Percentiles rank a stretch among this genome's conserved stretches.
Evolutionary conservation across 2,113 vertebrate species (phyloP).

Genomic region (Notechis scutatus): DNA sequence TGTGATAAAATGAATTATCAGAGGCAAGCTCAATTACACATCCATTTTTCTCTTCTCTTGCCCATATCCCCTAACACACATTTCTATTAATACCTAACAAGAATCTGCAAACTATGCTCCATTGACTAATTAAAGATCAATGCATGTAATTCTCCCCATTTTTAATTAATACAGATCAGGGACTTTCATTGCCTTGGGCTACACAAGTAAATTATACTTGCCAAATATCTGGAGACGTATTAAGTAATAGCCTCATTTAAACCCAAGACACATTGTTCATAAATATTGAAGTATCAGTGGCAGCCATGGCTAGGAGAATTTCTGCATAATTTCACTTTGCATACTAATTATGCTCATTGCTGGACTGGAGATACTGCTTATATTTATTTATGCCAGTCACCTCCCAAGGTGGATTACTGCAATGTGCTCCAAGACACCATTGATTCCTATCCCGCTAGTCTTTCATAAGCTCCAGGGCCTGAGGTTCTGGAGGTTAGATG

Average conservation of each 20-base stretch:
- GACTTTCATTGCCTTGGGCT: slow-evolving; percentile 64
- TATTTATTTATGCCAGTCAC: not conserved
- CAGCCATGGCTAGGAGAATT: not conserved
- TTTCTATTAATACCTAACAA: slow-evolving; percentile 46
- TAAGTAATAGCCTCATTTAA: slow-evolving; percentile 60
- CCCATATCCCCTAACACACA: not conserved
- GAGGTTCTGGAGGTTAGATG: not conserved
- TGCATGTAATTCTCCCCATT: slow-evolving; percentile 41
- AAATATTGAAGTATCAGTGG: slow-evolving; percentile 21
- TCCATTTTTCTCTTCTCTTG: slow-evolving; percentile 47
- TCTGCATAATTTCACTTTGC: not conserved
- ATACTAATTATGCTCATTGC: not conserved
- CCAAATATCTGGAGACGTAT: slow-evolving; percentile 56
- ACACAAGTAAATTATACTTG: slow-evolving; percentile 55
- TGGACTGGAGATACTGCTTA: not conserved
- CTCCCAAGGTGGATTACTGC: not conserved
- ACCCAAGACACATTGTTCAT: slow-evolving; percentile 41
- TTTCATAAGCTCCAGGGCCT: not conserved
- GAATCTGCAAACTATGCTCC: slow-evolving; percentile 55
- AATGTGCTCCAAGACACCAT: not conserved
- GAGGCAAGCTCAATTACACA: slow-evolving; percentile 45
- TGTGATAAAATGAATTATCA: slow-evolving; percentile 44
- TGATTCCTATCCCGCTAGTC: not conserved
- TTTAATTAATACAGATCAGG: slow-evolving; percentile 50
- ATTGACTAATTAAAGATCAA: slow-evolving; percentile 58